These are phyloP conservation scores for Portunus trituberculatus DNA, from an alignment of 1,140 invertebrate species.

Conservation along the genomic window DNA sequence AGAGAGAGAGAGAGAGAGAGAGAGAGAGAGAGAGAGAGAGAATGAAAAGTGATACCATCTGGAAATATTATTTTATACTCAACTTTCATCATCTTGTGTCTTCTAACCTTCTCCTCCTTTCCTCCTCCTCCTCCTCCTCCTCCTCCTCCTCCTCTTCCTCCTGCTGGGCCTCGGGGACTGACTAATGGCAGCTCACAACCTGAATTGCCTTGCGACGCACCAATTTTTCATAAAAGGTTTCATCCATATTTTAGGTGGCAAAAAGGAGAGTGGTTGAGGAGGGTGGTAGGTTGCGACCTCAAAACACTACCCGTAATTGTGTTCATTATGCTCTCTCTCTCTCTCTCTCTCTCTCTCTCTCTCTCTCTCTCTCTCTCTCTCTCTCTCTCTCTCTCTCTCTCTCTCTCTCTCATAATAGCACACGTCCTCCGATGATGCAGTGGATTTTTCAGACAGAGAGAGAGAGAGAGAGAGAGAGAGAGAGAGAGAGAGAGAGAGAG, in stretches of 20 bases:
- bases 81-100: neutral
- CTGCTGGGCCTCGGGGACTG: neutral
- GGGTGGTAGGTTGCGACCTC: neutral
- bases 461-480: conserved; percentile 34
- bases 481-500: neutral
- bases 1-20: neutral
- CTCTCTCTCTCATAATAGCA: conserved; percentile 4
- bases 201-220: neutral
- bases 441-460: neutral
- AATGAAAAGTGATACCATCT: neutral
- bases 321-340: conserved; percentile 1
- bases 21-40: neutral
- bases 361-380: conserved; percentile 23
- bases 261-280: neutral
- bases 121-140: neutral
- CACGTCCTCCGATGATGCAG: neutral
- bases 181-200: neutral
- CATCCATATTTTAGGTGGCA: neutral
- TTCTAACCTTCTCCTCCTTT: neutral
- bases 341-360: conserved; percentile 40
- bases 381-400: neutral
- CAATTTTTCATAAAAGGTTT: conserved; percentile 24
- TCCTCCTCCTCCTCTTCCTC: neutral
- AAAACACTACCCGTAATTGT: neutral
- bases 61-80: neutral